Evolutionary conservation across 2,113 vertebrate genomes (phyloP).

Genomic region (Zootoca vivipara): DNA sequence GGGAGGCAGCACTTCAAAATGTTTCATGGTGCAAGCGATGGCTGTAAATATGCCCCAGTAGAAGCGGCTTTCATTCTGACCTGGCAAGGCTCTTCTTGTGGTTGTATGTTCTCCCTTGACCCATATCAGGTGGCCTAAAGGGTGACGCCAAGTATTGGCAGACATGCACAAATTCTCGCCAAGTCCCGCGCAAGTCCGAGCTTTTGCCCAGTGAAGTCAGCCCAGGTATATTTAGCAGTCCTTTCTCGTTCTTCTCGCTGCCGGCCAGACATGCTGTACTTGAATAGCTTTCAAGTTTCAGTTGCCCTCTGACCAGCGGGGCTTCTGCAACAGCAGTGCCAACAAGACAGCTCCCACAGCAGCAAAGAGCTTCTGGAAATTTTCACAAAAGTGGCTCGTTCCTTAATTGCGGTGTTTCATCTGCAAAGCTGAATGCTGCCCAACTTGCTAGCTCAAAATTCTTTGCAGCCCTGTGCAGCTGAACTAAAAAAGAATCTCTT

Average conservation of each 20-base stretch:
- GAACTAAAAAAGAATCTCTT: conserved; percentile 56
- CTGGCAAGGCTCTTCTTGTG: not conserved
- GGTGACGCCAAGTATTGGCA: not conserved
- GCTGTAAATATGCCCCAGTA: not conserved
- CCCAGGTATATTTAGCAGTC: conserved; percentile 3
- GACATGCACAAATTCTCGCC: not conserved
- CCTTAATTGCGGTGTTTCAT: conserved; percentile 50
- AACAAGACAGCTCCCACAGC: conserved; percentile 43
- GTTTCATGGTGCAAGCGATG: not conserved
- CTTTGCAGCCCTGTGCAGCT: conserved; percentile 49
- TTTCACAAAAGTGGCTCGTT: conserved; percentile 15
- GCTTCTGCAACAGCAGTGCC: conserved; percentile 32
- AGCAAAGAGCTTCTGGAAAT: conserved; percentile 43
- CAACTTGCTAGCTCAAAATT: conserved; percentile 56
- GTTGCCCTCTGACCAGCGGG: not conserved
- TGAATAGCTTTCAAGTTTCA: conserved; percentile 16
- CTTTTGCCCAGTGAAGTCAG: not conserved
- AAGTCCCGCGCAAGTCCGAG: not conserved
- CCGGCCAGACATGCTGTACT: not conserved
- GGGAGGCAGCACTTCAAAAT: not conserved
- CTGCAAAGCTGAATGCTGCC: conserved; percentile 25
- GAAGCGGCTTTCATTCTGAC: not conserved
- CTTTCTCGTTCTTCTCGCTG: conserved; percentile 19
- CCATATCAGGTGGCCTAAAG: not conserved
- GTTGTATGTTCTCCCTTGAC: not conserved